Conservation (phyloP, 2,888 invertebrate genomes). For the Mimas tiliae region DNA sequence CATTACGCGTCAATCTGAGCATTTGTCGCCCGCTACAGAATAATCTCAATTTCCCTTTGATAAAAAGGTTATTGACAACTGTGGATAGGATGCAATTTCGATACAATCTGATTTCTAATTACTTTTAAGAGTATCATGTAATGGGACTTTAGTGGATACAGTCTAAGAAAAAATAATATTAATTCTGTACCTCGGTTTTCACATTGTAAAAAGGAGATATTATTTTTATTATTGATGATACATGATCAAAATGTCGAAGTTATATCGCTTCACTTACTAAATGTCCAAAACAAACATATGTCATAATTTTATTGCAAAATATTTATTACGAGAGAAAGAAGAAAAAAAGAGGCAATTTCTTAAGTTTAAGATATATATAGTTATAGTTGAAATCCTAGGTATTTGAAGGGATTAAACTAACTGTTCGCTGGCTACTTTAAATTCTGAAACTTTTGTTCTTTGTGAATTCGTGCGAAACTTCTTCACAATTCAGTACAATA, state of each 20-base stretch:
- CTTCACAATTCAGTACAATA: slow-evolving; percentile 11
- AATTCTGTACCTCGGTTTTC: background rate
- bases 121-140: background rate
- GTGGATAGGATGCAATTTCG: background rate
- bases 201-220: too few relatives aligned
- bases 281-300: too few relatives aligned
- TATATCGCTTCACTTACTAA: too few relatives aligned
- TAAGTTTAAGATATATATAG: background rate
- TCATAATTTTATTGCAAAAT: too few relatives aligned
- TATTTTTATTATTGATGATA: too few relatives aligned
- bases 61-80: background rate
- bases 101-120: background rate
- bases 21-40: slow-evolving; percentile 18
- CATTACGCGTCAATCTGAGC: slow-evolving; percentile 68
- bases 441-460: slow-evolving; percentile 17
- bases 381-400: background rate
- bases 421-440: slow-evolving; percentile 5
- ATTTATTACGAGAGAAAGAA: background rate
- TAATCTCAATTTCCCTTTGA: background rate
- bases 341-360: background rate
- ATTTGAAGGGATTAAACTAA: slow-evolving; percentile 9
- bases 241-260: too few relatives aligned
- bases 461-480: slow-evolving; percentile 15
- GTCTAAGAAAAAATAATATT: background rate
- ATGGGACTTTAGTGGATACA: background rate